Evolutionary conservation across 2,888 invertebrate genomes (phyloP), one percentile per base, ranked within the genome.

Genomic region (Mesorhabditis spiculigera): DNA sequence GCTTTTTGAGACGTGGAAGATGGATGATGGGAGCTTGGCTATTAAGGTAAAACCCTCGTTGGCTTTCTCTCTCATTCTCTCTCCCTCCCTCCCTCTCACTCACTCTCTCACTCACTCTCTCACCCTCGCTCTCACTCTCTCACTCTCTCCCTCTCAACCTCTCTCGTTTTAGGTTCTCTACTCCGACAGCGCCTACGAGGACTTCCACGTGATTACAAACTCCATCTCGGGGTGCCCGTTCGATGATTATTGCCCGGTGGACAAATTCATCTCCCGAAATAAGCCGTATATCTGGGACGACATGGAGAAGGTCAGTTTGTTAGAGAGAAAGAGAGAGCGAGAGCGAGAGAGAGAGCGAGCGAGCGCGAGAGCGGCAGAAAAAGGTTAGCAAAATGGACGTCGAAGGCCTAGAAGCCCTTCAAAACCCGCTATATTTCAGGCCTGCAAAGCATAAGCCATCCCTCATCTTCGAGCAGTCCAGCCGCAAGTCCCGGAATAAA

Each of bases 1-100:
- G 6, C n/a, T 67, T 4, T 65, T 73, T 5, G 73, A 73, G 61
- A 50, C 71, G 16, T 73, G 73, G 73, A 69, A 72, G 50, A 42
- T 16, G 8, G 16, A 10, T 5, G 43, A 28, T 10, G 64, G 63
- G 0, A 66, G 62, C 43, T 67, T 65, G 44, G 61, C 58, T 3
- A 45, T 73, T 4, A 70, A 70, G 50, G 70, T 73, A 28, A 10
- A 62, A 43, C 66, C 0, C 58, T 13, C 58, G n/a, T 10, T 2
- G n/a, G n/a, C 58, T n/a, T n/a, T n/a, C 28, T 28, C 28, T 28
- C 28, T 28, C 28, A 28, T 28, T 28, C 28, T 28, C 28, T 28
- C 28, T 28, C 28, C 28, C 28, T 28, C 28, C 28, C 28, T 28
- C 28, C 28, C 28, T 28, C 28, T 28, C 28, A 28, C 28, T 28